Conservation (phyloP, 2,888 invertebrate species). For the Chydorus sphaericus region DNA sequence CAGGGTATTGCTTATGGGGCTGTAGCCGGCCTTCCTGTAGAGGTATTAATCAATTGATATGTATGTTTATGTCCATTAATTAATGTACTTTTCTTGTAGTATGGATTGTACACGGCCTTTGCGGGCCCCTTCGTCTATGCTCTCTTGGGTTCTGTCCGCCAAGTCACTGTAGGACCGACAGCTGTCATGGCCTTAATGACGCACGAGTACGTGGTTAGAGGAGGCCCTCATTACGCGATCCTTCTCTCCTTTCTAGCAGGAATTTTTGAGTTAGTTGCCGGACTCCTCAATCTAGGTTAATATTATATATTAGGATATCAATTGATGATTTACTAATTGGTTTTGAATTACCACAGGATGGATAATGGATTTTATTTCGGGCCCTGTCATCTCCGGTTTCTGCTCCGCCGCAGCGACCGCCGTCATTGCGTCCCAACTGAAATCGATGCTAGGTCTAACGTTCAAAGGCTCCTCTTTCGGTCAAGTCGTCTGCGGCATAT, state of each 20-base stretch:
- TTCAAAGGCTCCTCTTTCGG: constrained; percentile 48
- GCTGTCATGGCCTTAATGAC: constrained; percentile 57
- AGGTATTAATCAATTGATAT: constrained; percentile 35
- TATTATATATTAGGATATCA: constrained; percentile 19
- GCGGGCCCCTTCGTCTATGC: constrained; percentile 80
- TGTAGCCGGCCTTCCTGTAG: constrained; percentile 66
- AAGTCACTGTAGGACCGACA: constrained; percentile 84
- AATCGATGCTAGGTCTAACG: constrained; percentile 51
- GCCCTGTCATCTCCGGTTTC: constrained; percentile 71
- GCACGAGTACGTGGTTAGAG: constrained; percentile 50
- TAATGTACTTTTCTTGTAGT: constrained; percentile 36
- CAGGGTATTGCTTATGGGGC: constrained; percentile 86
- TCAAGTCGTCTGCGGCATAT: constrained; percentile 51
- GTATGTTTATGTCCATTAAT: neutral
- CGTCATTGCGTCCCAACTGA: constrained; percentile 65
- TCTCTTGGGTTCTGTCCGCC: constrained; percentile 78
- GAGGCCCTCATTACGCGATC: constrained; percentile 57
- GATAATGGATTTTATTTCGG: constrained; percentile 67
- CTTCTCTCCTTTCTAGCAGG: constrained; percentile 71
- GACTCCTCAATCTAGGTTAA: constrained; percentile 61
- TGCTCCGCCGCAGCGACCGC: constrained; percentile 72
- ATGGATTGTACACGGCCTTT: constrained; percentile 87
- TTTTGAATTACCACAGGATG: constrained; percentile 49
- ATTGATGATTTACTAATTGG: neutral
- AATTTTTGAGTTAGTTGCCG: constrained; percentile 64